Evolutionary conservation across 2,888 invertebrate species (phyloP), one percentile per base, ranked within the genome.

Genomic region (Calameuta filiformis): DNA sequence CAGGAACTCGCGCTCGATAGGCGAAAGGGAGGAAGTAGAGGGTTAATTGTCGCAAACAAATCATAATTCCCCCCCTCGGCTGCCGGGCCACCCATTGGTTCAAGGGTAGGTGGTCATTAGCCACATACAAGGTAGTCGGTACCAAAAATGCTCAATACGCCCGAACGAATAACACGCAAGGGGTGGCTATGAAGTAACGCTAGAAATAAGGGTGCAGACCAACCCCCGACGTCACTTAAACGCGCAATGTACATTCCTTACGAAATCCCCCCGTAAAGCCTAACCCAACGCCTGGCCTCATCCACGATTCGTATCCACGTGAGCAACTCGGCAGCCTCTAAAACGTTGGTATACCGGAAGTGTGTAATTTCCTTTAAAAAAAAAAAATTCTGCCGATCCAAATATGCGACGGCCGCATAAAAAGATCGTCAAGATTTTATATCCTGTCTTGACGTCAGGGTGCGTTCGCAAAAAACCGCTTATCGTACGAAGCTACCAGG

Each of bases 271-370:
- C 76, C 12, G 15, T 35, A 31, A 68, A 73, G 40, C 2, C 33
- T 15, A 69, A 69, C 68, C 35, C 71, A 69, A 68, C 31, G 78
- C 79, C 77, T 77, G 80, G 76, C 76, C 79, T 77, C 78, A 73
- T 31, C 77, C 79, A 76, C 73, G 74, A 76, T 75, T 76, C 77
- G 79, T 71, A 80, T 77, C 74, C 80, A 0, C 40, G 6, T 0
- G 15, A 15, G 15, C 40, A 6, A 6, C 15, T 15, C 40, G 40
- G 6, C 15, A 40, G 40, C 40, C 40, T 6, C 40, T 4, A 15
- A 40, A 37, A 4, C 78, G 76, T 75, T 76, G 80, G 75, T 73
- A 76, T 79, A 80, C 80, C 76, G 76, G 75, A 77, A 71, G 76
- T 76, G 35, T 78, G 3, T 77, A 80, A 78, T 75, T 79, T 76